Conservation (phyloP, 2,113 vertebrate genomes). For the Daboia siamensis region DNA sequence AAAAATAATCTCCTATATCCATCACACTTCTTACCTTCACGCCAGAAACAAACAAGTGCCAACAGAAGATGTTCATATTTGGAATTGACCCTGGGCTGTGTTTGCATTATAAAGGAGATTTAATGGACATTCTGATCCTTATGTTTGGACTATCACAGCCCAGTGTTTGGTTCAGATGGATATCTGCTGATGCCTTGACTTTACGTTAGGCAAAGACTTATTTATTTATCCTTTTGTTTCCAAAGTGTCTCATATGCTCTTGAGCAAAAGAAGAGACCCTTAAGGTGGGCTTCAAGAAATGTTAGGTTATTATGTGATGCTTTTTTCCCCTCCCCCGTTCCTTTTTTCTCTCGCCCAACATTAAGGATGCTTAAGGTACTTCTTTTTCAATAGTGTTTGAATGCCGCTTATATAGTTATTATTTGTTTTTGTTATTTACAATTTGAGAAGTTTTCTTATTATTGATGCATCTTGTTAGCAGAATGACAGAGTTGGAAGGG, state of each 20-base stretch:
- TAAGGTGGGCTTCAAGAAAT: neutral
- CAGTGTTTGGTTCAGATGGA: neutral
- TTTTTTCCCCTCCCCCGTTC: neutral
- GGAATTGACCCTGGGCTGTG: neutral
- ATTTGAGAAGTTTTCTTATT: neutral
- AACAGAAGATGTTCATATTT: neutral
- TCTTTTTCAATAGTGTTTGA: neutral
- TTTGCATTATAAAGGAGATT: neutral
- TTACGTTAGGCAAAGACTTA: neutral
- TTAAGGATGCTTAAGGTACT: neutral
- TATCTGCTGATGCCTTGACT: neutral
- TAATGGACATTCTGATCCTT: neutral
- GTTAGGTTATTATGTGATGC: neutral
- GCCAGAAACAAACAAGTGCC: neutral
- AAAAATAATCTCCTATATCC: slow-evolving; percentile 7
- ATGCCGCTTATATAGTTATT: neutral
- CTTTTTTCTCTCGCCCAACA: neutral
- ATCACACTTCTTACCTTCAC: neutral
- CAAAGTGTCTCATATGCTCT: neutral
- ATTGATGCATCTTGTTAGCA: neutral
- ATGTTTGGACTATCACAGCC: neutral
- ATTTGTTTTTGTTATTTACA: neutral
- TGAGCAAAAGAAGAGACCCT: neutral
- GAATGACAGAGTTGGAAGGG: neutral
- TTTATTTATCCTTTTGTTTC: neutral